Conservation (phyloP, 2,888 invertebrate genomes). For the Carabus problematicus region DNA sequence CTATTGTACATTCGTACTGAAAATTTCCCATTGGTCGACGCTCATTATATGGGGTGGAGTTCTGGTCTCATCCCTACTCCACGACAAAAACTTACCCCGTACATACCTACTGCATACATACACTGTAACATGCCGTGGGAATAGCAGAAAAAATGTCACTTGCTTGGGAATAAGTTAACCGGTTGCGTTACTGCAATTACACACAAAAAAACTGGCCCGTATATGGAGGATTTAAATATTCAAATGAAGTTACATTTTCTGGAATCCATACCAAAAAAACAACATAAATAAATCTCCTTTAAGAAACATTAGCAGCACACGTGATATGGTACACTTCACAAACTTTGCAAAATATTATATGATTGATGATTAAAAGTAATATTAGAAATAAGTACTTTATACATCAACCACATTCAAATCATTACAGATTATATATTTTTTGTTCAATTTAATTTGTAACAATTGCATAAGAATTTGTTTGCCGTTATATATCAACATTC, state of each 20-base stretch:
- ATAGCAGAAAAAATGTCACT: constrained; percentile 29
- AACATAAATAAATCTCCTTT: constrained; percentile 3
- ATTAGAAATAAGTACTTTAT: too few species aligned
- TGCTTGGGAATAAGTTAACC: constrained; percentile 1
- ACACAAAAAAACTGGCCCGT: constrained; percentile 4
- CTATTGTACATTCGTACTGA: constrained; percentile 8
- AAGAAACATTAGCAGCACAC: not conserved
- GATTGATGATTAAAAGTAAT: too few species aligned
- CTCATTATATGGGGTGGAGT: constrained; percentile 27
- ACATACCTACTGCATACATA: not conserved
- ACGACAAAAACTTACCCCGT: not conserved
- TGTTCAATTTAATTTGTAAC: too few species aligned
- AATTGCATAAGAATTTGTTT: too few species aligned
- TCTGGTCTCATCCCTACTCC: constrained; percentile 25
- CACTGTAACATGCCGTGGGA: constrained; percentile 21
- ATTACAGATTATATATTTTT: too few species aligned
- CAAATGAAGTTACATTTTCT: not conserved
- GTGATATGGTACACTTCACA: too few species aligned
- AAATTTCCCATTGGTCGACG: not conserved
- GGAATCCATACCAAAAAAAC: not conserved
- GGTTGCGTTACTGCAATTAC: not conserved
- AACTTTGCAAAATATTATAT: too few species aligned
- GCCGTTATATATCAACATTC: too few species aligned
- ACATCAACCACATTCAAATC: too few species aligned
- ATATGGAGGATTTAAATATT: constrained; percentile 1